Evolutionary conservation across 2,888 invertebrate genomes (phyloP).

Genomic region (Eueremaeus valkanovi): DNA sequence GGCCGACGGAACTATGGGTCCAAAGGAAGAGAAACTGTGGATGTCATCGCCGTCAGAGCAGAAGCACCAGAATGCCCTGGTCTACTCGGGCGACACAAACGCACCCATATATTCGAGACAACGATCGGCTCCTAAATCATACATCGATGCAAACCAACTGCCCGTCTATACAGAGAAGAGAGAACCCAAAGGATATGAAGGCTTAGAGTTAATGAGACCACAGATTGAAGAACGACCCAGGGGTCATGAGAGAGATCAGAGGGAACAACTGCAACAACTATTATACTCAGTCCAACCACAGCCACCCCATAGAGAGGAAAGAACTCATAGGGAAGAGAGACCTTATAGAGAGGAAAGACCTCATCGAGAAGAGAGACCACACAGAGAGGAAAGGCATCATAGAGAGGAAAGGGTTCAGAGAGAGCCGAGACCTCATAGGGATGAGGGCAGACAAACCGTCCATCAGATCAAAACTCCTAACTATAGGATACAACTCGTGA

Average conservation of each 20-base stretch:
- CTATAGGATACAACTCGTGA: background rate
- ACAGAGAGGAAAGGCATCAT: no score
- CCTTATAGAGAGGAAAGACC: no score
- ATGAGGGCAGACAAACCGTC: background rate
- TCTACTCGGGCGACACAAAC: background rate
- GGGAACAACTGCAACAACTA: no score
- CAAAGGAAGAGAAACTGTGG: background rate
- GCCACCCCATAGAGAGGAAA: no score
- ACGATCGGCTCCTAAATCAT: background rate
- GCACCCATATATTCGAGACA: background rate
- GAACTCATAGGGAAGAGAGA: no score
- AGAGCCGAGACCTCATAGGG: no score
- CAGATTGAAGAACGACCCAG: no score
- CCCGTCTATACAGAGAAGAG: background rate
- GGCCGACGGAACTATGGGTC: background rate
- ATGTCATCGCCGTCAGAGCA: background rate
- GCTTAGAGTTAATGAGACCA: no score
- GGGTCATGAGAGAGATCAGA: no score
- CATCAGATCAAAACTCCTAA: background rate
- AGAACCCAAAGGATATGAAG: background rate
- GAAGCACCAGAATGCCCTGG: background rate
- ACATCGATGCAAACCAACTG: background rate
- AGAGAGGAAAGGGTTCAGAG: background rate
- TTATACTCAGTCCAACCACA: no score
- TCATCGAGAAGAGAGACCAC: no score